These are phyloP conservation scores for Bos indicus DNA, from an alignment of 2,113 vertebrate species.

Conservation along the genomic window DNA sequence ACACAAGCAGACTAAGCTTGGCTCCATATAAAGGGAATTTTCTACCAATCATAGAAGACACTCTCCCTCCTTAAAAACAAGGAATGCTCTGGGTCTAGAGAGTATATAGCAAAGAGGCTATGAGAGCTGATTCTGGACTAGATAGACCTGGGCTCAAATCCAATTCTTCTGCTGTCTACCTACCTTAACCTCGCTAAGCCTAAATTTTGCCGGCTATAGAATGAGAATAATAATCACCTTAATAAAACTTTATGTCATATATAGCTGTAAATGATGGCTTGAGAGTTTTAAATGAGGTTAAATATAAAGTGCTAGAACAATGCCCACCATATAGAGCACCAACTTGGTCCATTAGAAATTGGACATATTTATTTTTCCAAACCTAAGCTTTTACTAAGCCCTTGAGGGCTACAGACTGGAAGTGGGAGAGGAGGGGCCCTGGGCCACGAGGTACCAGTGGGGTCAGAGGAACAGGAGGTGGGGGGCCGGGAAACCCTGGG, in stretches of 20 bases:
- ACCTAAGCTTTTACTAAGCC: not conserved
- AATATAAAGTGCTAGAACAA: not conserved
- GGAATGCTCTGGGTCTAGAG: not conserved
- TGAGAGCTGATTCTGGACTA: not conserved
- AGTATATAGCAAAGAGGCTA: not conserved
- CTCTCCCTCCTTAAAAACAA: not conserved
- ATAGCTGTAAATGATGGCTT: not conserved
- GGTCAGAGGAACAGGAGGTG: not conserved
- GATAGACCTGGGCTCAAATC: not conserved
- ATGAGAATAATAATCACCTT: not conserved
- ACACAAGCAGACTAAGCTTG: not conserved
- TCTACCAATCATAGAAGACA: not conserved
- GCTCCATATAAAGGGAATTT: not conserved
- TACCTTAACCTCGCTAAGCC: not conserved
- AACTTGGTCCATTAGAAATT: not conserved
- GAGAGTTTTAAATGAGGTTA: not conserved
- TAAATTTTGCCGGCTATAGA: not conserved
- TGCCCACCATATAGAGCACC: not conserved
- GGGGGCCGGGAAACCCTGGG: not conserved
- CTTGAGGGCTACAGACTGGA: not conserved
- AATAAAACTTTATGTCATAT: not conserved
- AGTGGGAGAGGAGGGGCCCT: not conserved
- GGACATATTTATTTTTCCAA: constrained; percentile 3
- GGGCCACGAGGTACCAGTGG: not conserved
- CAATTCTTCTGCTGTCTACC: not conserved